Conservation (phyloP, 1,140 invertebrate species). For the Pogonomyrmex californicus region DNA sequence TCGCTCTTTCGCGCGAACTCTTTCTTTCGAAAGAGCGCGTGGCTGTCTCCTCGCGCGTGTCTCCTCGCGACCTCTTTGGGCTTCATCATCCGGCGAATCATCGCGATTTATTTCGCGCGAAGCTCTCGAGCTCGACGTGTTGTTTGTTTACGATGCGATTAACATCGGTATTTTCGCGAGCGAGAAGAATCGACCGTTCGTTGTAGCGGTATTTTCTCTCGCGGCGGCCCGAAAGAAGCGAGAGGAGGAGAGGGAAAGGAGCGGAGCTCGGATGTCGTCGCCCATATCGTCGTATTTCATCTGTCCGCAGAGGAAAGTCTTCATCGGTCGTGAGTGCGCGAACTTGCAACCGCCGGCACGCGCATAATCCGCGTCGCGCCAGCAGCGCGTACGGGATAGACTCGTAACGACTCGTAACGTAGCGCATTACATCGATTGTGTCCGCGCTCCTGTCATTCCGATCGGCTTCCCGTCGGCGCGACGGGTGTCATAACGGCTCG, state of each 20-base stretch:
- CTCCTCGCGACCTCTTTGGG: background rate
- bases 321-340: background rate
- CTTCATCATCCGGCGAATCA: background rate
- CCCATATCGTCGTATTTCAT: background rate
- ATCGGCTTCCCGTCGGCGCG: constrained; percentile 34
- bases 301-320: background rate
- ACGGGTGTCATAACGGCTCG: constrained; percentile 20
- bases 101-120: background rate
- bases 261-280: background rate
- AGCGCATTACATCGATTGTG: constrained; percentile 43
- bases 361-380: constrained; percentile 8
- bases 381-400: constrained; percentile 3
- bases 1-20: background rate
- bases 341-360: background rate
- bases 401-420: constrained; percentile 22
- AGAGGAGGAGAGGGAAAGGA: background rate
- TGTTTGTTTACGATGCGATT: background rate
- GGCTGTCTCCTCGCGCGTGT: background rate
- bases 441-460: constrained; percentile 32
- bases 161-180: constrained; percentile 13
- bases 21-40: constrained; percentile 8
- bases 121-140: background rate
- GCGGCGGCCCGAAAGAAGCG: background rate
- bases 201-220: background rate
- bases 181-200: background rate